Conservation (phyloP, 2,888 invertebrate species). For the Sminthurinus aureus region DNA sequence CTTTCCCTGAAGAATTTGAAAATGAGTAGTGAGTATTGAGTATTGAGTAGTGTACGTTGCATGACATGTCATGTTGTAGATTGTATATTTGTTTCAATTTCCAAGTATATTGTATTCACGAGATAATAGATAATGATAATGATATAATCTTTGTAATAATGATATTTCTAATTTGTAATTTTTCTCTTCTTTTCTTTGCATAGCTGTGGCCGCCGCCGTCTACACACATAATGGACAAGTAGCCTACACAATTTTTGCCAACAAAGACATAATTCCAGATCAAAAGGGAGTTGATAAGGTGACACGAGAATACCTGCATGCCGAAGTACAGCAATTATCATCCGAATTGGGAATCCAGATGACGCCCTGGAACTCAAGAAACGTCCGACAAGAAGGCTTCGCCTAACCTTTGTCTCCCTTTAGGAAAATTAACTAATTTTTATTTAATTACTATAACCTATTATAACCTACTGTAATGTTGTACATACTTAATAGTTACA, state of each 20-base stretch:
- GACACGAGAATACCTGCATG: constrained; percentile 46
- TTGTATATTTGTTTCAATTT: not conserved
- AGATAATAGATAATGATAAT: too few relatives aligned
- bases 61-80: not conserved
- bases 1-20: too few relatives aligned
- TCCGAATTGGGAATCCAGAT: constrained; percentile 33
- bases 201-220: constrained; percentile 52
- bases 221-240: constrained; percentile 51
- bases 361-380: constrained; percentile 25
- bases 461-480: not conserved
- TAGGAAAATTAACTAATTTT: not conserved
- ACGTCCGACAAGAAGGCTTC: constrained; percentile 38
- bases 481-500: too few relatives aligned
- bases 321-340: constrained; percentile 43
- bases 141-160: not conserved
- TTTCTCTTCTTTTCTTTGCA: constrained; percentile 8
- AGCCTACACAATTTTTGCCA: constrained; percentile 48
- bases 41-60: too few relatives aligned
- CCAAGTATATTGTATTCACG: not conserved
- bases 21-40: too few relatives aligned
- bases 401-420: constrained; percentile 27
- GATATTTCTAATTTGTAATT: not conserved
- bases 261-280: constrained; percentile 50
- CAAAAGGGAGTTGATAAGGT: constrained; percentile 48
- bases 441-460: constrained; percentile 10